Conservation (phyloP, 2,113 vertebrate species). For the Oreochromis tanganicae region DNA sequence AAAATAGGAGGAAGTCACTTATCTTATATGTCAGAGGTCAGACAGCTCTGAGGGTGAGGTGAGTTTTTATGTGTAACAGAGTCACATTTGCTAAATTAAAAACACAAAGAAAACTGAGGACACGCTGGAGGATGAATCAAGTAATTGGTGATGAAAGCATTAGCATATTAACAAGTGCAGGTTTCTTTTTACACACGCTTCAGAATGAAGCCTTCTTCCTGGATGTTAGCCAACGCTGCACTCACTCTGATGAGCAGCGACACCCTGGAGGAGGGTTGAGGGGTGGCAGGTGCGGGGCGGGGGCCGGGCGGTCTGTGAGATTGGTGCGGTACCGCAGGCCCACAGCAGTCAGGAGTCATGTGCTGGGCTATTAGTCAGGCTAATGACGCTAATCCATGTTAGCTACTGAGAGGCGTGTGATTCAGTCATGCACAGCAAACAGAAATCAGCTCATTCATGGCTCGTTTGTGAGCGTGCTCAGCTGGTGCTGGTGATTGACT, state of each 20-base stretch:
- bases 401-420: constrained; percentile 2
- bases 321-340: constrained; percentile 1
- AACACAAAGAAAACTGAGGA: neutral
- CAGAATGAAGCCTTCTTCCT: constrained; percentile 14
- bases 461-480: constrained; percentile 16
- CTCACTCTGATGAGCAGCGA: constrained; percentile 60
- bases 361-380: constrained; percentile 18
- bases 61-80: neutral
- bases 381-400: constrained; percentile 49
- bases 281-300: neutral
- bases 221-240: constrained; percentile 49
- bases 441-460: constrained; percentile 17
- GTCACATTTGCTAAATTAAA: constrained; percentile 29
- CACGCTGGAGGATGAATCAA: neutral
- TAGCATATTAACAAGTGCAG: constrained; percentile 63
- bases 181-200: constrained; percentile 40
- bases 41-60: neutral
- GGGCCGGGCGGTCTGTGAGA: neutral
- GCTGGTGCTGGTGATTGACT: neutral
- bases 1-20: neutral
- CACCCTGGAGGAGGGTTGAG: constrained; percentile 12
- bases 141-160: constrained; percentile 24
- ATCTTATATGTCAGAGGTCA: neutral
- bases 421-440: constrained; percentile 22
- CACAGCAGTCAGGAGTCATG: constrained; percentile 33